Evolutionary conservation across 1,140 invertebrate genomes (phyloP), one percentile per base, ranked within the genome.

Genomic region (Dendrolimus kikuchii): DNA sequence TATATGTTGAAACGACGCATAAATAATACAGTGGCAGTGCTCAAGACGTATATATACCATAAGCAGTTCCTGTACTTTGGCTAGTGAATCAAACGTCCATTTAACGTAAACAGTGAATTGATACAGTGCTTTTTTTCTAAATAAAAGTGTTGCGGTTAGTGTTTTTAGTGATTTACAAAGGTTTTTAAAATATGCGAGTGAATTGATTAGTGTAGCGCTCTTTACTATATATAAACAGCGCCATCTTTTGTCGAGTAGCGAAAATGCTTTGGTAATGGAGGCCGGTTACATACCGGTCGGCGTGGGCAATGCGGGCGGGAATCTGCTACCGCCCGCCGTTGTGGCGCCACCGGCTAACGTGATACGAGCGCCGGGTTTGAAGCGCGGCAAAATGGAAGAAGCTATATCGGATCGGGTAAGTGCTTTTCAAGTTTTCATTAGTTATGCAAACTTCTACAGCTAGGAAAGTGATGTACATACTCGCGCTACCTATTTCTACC

Each of bases 391-490:
- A 77, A 90, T 90, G 67, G 92, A 93, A 64, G 89, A 92, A 55
- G 90, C 91, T 52, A 91, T 93, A 55, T 90, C 91, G 41, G 92
- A 93, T 74, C 88, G 92, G 89, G 93, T 94, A 68, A 93, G 92
- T 90, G 55, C 54, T 59, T 53, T 49, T 6, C 39, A 7, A 46
- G 44, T 47, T 46, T 7, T 49, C 38, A 8, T 39, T 8, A 7
- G 10, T 43, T 43, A 5, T 43, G 8, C 42, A 6, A 5, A 6
- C 0, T 43, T 7, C 4, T n/a, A 43, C 6, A 5, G 8, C 3
- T n/a, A 7, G 42, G 23, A 23, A 23, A 23, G 23, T 23, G 23
- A 23, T 23, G 23, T 23, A 23, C 23, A 23, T 23, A 23, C 23
- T 23, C 23, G n/a, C n/a, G n/a, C n/a, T n/a, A n/a, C n/a, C n/a